Evolutionary conservation across 2,113 vertebrate species (phyloP), one percentile per base, ranked within the genome.

Genomic region (Eubucco bourcierii): DNA sequence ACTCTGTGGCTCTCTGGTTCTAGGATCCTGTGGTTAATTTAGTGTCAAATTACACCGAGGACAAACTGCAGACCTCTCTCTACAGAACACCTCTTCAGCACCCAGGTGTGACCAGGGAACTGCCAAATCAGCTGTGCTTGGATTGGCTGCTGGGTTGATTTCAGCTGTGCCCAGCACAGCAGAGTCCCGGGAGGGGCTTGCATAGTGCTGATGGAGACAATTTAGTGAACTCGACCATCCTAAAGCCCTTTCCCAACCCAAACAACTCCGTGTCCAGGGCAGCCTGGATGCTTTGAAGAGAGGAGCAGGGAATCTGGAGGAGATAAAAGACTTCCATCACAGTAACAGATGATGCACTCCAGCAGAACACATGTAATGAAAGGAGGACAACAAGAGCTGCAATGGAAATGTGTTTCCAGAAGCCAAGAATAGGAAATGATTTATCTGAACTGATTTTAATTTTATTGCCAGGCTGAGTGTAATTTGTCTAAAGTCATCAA

Each of bases 401-500:
- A 88, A 92, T 80, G 90, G 95, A 95, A 94, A 92, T 94, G 71
- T 84, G 91, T 90, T 96, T 92, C 88, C 82, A 93, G 92, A 67
- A 96, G 78, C 90, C 83, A 95, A 90, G 94, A 92, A 93, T 68
- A 92, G 90, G 73, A 90, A 93, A 89, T 92, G 85, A 96, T 96
- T 96, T 92, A 95, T 96, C 94, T 70, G 84, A 84, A 93, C 90
- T 95, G 95, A 86, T 92, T 95, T 92, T 94, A 93, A 97, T 96
- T 97, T 70, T 94, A 95, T 94, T 97, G 92, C 86, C 75, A 55
- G 68, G 84, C 77, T 82, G 67, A 80, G 90, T 70, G 71, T 84
- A 95, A 95, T 95, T 96, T 94, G 95, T 96, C 92, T 91, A 63
- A 93, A 94, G 90, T 93, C 93, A 95, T 96, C 89, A 97, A 96